Base-by-base conservation (phyloP, 2,113 vertebrate species). In the Muscicapa adusta region DNA sequence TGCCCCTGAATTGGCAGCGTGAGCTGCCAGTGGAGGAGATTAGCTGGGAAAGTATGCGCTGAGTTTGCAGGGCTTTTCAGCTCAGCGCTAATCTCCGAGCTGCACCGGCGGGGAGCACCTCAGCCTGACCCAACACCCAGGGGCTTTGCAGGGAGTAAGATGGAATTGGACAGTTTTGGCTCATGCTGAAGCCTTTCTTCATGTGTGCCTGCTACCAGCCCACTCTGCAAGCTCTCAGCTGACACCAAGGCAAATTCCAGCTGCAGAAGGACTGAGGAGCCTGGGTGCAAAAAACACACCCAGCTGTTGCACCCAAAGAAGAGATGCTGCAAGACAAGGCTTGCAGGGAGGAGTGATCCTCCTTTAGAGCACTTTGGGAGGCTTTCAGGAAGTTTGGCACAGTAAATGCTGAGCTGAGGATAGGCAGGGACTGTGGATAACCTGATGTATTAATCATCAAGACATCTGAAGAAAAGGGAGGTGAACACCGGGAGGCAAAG, bases 21-120 rank as follows among this genome's bases (percentile, higher is more conserved):
- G 92, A 91, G 93, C 90, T 94, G 81, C 94, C 91, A 76, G 75
- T 20, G 66, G 63, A 73, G 89, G 63, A 88, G 94, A 95, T 97
- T 94, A 96, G 91, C 92, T 40, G 42, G 11, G 79, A 50, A 96
- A 47, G 23, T 95, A 96, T 96, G 92, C 14, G 97, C 97, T 96
- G 96, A 96, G 91, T 75, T 43, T 72, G 95, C 91, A 88, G 80
- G 81, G 84, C 87, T 88, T 89, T 96, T 87, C 62, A 62, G 95
- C 91, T 92, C 94, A 74, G 91, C 4, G 8, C 84, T 96, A 94
- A 96, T 92, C 96, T 65, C 93, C 0, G 2, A 23, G 87, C 68
- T 10, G 83, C 89, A 74, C 91, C 45, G 7, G 93, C 15, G 28
- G 91, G 90, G 5, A 89, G 25, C 91, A 73, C 96, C 93, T 94